These are phyloP conservation scores for Hemichromis elongatus DNA, from an alignment of 2,113 vertebrate species.

Conservation along the genomic window DNA sequence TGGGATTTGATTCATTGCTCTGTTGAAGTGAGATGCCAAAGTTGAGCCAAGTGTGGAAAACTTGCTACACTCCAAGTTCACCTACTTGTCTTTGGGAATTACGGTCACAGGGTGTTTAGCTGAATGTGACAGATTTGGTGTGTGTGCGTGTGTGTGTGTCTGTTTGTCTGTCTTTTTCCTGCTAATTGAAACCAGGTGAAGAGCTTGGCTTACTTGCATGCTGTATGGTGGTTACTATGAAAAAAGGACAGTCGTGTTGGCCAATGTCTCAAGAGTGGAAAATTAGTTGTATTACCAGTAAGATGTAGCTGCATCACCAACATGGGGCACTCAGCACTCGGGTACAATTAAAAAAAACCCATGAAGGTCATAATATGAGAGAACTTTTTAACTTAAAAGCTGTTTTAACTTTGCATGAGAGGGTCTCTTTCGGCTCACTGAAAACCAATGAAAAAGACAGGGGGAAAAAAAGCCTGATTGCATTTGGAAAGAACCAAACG, in stretches of 20 bases:
- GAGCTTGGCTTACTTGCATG: neutral
- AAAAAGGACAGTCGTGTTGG: neutral
- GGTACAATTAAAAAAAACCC: neutral
- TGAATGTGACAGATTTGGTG: neutral
- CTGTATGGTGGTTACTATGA: neutral
- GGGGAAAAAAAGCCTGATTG: neutral
- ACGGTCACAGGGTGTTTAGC: neutral
- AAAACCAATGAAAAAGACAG: neutral
- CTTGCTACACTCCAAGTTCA: neutral
- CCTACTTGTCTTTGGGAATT: constrained; percentile 6
- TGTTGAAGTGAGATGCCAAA: neutral
- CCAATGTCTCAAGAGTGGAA: neutral
- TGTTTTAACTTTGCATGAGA: neutral
- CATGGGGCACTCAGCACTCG: neutral
- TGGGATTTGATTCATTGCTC: neutral
- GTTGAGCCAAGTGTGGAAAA: neutral
- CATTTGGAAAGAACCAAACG: neutral
- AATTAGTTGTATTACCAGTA: neutral
- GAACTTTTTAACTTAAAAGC: neutral
- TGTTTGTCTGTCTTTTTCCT: neutral
- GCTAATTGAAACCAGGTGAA: constrained; percentile 1
- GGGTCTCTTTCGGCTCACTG: neutral
- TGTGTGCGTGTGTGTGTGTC: fast-evolving
- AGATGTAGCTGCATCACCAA: neutral
- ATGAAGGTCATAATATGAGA: neutral